Conservation (phyloP, 2,113 vertebrate species). For the Arothron firmamentum region DNA sequence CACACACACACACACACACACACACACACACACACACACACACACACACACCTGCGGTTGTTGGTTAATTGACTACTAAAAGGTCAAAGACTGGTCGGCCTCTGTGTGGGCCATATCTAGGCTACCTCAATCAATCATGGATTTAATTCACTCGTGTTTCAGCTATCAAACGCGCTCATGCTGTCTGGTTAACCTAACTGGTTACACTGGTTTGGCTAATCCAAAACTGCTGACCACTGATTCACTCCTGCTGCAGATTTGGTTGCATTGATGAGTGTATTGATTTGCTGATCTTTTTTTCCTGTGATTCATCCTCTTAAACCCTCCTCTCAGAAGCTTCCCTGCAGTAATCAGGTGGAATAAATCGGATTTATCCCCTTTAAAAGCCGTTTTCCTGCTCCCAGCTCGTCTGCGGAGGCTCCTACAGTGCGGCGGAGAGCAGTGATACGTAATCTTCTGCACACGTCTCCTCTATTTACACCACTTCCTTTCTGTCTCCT, state of each 20-base stretch:
- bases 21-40: constrained; percentile 3
- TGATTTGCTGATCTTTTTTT: no score
- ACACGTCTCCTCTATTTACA: constrained; percentile 25
- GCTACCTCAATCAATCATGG: no score
- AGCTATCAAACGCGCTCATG: no score
- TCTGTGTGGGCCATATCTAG: no score
- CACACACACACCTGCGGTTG: background rate
- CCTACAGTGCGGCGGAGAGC: background rate
- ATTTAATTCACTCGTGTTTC: no score
- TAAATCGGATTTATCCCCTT: constrained; percentile 1
- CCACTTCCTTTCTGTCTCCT: constrained; percentile 4
- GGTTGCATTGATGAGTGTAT: no score
- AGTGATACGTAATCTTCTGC: constrained; percentile 4
- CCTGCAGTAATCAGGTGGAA: background rate
- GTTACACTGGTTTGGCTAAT: no score
- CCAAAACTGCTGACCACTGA: no score
- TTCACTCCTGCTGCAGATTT: background rate
- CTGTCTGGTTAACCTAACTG: no score
- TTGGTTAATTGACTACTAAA: constrained; percentile 2
- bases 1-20: constrained; percentile 7
- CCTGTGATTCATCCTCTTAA: no score
- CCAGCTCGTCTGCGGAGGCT: constrained; percentile 7
- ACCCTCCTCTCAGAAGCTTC: background rate
- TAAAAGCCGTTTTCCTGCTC: constrained; percentile 13
- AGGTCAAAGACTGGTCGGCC: no score